Conservation (phyloP, 2,113 vertebrate genomes). For the Sphyrna mokarran region DNA sequence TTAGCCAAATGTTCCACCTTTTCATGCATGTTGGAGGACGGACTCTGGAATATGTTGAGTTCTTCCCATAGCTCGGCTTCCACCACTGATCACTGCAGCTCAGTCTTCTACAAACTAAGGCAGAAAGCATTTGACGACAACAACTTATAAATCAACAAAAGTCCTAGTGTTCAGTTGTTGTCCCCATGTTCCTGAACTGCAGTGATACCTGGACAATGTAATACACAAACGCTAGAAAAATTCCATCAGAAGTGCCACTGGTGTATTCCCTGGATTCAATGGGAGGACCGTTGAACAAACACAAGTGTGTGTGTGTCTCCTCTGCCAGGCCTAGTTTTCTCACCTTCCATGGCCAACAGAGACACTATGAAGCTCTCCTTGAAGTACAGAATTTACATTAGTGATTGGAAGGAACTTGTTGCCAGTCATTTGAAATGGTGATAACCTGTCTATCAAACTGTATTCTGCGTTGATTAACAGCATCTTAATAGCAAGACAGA, state of each 20-base stretch:
- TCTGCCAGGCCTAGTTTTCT: background rate
- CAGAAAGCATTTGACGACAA: too few relatives aligned
- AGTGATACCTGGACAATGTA: background rate
- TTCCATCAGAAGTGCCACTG: background rate
- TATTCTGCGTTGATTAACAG: background rate
- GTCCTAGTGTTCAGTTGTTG: background rate
- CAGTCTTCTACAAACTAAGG: background rate
- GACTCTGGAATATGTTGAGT: background rate
- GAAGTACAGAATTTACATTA: background rate
- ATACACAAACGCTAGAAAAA: background rate
- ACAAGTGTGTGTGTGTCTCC: background rate
- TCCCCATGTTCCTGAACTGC: too few relatives aligned
- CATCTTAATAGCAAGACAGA: too few relatives aligned
- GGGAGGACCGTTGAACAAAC: background rate
- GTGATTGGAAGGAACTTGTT: background rate
- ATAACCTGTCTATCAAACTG: background rate
- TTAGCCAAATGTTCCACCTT: background rate
- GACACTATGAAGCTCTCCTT: background rate
- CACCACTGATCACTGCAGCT: background rate
- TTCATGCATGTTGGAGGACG: background rate
- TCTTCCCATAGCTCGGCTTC: background rate
- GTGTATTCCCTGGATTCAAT: background rate
- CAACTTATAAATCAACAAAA: background rate
- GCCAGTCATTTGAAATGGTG: background rate
- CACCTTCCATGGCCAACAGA: background rate